Conservation (phyloP, 2,888 invertebrate species). For the Callyntrura sp. region DNA sequence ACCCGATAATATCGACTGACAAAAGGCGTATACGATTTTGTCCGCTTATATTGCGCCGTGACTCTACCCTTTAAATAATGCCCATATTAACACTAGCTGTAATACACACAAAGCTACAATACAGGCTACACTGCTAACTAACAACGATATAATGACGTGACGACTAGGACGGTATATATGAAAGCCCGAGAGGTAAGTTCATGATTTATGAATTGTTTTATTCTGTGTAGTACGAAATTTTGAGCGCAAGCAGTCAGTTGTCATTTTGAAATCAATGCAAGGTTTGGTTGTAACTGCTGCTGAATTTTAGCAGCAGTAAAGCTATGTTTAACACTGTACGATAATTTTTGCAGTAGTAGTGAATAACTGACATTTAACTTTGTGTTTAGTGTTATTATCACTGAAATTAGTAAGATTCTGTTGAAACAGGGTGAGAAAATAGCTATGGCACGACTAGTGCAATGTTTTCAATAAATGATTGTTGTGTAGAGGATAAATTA, state of each 20-base stretch:
- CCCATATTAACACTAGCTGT: background rate
- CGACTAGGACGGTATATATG: too few relatives aligned
- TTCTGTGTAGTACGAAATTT: background rate
- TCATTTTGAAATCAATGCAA: background rate
- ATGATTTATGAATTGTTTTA: too few relatives aligned
- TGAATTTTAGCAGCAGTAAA: too few relatives aligned
- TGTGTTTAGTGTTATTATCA: background rate
- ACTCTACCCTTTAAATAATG: background rate
- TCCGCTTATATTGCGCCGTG: background rate
- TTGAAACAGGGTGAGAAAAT: constrained; percentile 4
- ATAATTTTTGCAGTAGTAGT: background rate
- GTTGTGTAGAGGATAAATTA: background rate
- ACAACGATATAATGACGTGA: too few relatives aligned
- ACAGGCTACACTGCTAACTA: too few relatives aligned
- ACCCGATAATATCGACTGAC: too few relatives aligned
- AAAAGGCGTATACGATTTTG: too few relatives aligned
- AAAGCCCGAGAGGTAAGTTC: too few relatives aligned
- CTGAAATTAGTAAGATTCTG: background rate
- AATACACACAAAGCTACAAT: background rate
- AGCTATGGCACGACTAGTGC: too few relatives aligned
- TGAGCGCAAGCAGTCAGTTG: background rate
- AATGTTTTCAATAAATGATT: too few relatives aligned
- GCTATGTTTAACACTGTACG: too few relatives aligned
- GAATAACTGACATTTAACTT: background rate
- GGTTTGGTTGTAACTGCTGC: too few relatives aligned